Base-by-base conservation (phyloP, 2,888 invertebrate species). In the Furcula furcula region DNA sequence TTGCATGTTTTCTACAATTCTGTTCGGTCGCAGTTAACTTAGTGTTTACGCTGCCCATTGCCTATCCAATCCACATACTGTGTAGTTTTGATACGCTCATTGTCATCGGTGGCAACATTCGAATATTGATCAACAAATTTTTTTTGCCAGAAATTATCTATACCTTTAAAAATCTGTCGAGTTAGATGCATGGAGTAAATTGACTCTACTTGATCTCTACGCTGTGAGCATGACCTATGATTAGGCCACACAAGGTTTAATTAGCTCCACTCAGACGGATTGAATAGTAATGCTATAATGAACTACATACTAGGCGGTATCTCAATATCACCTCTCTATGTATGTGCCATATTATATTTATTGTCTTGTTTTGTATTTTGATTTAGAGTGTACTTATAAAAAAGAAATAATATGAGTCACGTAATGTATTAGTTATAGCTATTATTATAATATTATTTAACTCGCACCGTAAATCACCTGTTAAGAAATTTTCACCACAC, bases 1-100 rank as follows among this genome's bases (percentile, higher is more conserved):
- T 69, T 76, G 70, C 67, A 70, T 67, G 67, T 75, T 76, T 67
- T 74, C 69, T 60, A 68, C 71, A 65, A 67, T 66, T 67, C 50
- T 49, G 60, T 64, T 59, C n/a, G n/a, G n/a, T n/a, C 57, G 55
- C 62, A 59, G 57, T 53, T 44, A 56, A 55, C 39, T 54, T 57
- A 46, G 44, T 49, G 49, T 47, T 50, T 51, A 40, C 39, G 43
- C 40, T 42, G 29, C 45, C 39, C 42, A 40, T 40, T 42, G 29
- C 45, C 39, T 40, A 40, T 31, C 43, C 41, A 34, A 42, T 51
- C 38, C 28, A 33, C 40, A 37, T 45, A 46, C 47, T 31, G 31
- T 36, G 20, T 34, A 16, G 14, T 37, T 39, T 43, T 46, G 44
- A 43, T 19, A 16, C 28, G 31, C 13, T 11, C 33, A 22, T 25